These are phyloP conservation scores for Amphipoea oculea DNA, from an alignment of 2,888 invertebrate genomes.

Conservation along the genomic window DNA sequence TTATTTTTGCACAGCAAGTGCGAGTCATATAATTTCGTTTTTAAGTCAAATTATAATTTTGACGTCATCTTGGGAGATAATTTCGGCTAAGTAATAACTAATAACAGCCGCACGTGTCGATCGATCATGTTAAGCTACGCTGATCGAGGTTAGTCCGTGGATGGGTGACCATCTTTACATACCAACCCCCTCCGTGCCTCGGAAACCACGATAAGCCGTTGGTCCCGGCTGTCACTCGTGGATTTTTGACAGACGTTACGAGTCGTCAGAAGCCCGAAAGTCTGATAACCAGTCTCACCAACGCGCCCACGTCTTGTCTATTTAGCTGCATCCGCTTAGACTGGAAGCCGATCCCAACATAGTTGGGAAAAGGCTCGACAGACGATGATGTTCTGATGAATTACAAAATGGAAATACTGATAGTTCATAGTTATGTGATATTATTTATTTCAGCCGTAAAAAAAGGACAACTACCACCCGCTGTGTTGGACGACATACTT, in stretches of 20 bases:
- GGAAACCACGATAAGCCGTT: too few species aligned
- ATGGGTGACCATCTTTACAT: neutral
- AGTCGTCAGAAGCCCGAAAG: too few species aligned
- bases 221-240: too few species aligned
- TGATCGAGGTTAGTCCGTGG: neutral
- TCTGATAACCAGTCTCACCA: too few species aligned
- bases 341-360: neutral
- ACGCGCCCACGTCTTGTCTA: neutral
- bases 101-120: neutral
- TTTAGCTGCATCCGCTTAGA: neutral
- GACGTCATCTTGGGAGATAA: neutral
- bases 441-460: constrained; percentile 20
- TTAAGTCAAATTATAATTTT: too few species aligned
- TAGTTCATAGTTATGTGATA: neutral
- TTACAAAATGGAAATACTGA: neutral
- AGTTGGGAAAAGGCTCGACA: too few species aligned
- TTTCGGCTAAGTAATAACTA: too few species aligned
- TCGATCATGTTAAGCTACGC: neutral
- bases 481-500: constrained; percentile 33
- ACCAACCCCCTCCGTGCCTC: too few species aligned
- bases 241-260: too few species aligned
- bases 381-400: neutral
- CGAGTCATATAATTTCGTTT: too few species aligned
- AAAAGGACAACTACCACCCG: neutral
- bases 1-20: too few species aligned